Evolutionary conservation across 2,113 vertebrate species (phyloP).

Genomic region (Petroica traversi): DNA sequence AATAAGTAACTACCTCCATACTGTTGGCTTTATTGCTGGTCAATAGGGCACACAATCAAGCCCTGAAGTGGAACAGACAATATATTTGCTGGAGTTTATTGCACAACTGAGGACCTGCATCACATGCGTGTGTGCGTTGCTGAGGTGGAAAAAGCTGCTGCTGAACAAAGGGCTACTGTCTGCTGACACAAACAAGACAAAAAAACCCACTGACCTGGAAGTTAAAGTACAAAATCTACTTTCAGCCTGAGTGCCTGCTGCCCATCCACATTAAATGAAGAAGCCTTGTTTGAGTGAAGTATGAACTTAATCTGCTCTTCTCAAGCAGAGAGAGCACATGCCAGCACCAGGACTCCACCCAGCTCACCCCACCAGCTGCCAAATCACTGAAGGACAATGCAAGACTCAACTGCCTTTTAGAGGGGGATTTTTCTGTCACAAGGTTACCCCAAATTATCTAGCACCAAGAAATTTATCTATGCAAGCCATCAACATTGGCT

Average conservation of each 20-base stretch:
- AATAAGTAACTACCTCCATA: neutral
- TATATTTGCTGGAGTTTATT: neutral
- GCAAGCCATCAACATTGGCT: neutral
- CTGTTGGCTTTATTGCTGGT: neutral
- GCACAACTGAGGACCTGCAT: neutral
- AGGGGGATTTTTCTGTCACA: neutral
- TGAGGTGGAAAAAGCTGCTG: neutral
- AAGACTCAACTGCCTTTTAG: neutral
- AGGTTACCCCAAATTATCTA: neutral
- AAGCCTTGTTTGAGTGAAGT: neutral
- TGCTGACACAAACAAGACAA: neutral
- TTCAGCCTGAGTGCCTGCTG: neutral
- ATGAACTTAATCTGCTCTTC: neutral
- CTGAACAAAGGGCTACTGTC: constrained; percentile 6
- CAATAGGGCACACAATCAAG: neutral
- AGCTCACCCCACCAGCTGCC: neutral
- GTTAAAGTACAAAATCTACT: neutral
- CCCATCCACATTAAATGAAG: neutral
- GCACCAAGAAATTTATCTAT: neutral
- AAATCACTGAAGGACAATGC: neutral
- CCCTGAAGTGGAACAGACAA: neutral
- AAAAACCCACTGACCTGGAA: constrained; percentile 23
- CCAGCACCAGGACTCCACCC: neutral
- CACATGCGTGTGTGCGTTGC: rapidly evolving
- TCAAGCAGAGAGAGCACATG: neutral